Evolutionary conservation across 1,140 invertebrate species (phyloP).

Genomic region (Orchesella cincta): DNA sequence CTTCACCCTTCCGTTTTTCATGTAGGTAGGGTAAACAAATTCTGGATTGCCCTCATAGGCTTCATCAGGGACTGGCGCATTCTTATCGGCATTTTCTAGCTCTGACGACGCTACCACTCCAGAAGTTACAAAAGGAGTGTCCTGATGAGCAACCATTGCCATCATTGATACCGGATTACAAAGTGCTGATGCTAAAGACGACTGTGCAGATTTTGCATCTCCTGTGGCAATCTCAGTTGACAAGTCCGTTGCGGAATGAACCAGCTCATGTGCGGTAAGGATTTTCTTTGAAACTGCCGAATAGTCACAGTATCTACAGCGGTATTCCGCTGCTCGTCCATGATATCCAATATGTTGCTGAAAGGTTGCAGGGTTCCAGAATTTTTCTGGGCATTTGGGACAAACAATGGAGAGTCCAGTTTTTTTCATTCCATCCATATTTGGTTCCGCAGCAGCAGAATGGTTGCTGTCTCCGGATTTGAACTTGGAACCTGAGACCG

Average conservation of each 20-base stretch:
- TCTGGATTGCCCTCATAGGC: slow-evolving; percentile 67
- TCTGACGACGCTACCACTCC: slow-evolving; percentile 2
- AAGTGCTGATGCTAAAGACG: background rate
- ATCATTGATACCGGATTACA: slow-evolving; percentile 51
- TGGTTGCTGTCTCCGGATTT: background rate
- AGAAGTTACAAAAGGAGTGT: background rate
- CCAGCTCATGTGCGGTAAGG: slow-evolving; percentile 71
- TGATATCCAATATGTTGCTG: slow-evolving; percentile 72
- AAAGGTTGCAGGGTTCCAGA: slow-evolving; percentile 69
- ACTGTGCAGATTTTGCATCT: too few species aligned
- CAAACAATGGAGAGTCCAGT: slow-evolving; percentile 54
- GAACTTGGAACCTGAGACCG: slow-evolving; percentile 43
- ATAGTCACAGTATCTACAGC: slow-evolving; percentile 82
- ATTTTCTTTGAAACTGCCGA: slow-evolving; percentile 75
- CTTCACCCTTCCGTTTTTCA: slow-evolving; percentile 72
- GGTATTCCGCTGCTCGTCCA: slow-evolving; percentile 67
- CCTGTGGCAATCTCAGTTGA: slow-evolving; percentile 32
- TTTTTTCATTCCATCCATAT: background rate
- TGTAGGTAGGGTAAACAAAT: slow-evolving; percentile 72
- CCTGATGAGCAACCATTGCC: slow-evolving; percentile 7
- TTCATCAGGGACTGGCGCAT: slow-evolving; percentile 63
- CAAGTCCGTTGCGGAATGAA: slow-evolving; percentile 60
- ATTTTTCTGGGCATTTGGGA: slow-evolving; percentile 69
- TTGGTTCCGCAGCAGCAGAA: background rate
- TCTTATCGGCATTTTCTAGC: slow-evolving; percentile 49